Evolutionary conservation across 2,113 vertebrate species (phyloP).

Genomic region (Sminthopsis crassicaudata): DNA sequence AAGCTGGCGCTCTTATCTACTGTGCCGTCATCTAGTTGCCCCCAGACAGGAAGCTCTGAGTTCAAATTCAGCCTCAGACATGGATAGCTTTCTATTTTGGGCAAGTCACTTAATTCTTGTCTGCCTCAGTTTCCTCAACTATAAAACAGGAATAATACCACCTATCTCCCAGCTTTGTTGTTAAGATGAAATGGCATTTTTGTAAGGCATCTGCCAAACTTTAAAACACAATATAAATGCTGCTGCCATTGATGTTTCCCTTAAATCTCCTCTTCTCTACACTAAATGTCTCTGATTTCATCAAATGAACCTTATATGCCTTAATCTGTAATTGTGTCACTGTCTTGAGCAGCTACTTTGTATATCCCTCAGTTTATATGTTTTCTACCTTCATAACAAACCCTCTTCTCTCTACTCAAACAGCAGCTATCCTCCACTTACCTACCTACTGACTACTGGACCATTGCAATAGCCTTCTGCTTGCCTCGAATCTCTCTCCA

Average conservation of each 20-base stretch:
- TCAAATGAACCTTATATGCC: not conserved
- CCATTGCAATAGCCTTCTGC: not conserved
- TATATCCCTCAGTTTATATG: not conserved
- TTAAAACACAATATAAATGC: not conserved
- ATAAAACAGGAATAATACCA: not conserved
- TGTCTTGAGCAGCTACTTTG: not conserved
- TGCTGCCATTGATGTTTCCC: not conserved
- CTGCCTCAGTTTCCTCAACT: not conserved
- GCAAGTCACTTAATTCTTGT: not conserved
- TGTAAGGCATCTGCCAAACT: not conserved
- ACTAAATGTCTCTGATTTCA: not conserved
- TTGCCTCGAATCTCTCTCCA: not conserved
- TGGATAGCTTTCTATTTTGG: not conserved
- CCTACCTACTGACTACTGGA: not conserved
- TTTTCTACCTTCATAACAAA: not conserved
- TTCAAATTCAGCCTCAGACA: not conserved
- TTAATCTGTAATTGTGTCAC: not conserved
- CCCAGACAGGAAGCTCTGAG: not conserved
- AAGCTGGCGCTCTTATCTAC: too few relatives aligned
- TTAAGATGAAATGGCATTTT: not conserved
- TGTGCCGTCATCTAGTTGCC: too few relatives aligned
- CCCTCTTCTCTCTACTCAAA: not conserved
- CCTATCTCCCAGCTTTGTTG: not conserved
- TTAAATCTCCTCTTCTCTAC: not conserved
- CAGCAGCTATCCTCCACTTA: not conserved